Evolutionary conservation across 1,140 invertebrate species (phyloP), one percentile per base, ranked within the genome.

Genomic region (Magallana ariakensis): DNA sequence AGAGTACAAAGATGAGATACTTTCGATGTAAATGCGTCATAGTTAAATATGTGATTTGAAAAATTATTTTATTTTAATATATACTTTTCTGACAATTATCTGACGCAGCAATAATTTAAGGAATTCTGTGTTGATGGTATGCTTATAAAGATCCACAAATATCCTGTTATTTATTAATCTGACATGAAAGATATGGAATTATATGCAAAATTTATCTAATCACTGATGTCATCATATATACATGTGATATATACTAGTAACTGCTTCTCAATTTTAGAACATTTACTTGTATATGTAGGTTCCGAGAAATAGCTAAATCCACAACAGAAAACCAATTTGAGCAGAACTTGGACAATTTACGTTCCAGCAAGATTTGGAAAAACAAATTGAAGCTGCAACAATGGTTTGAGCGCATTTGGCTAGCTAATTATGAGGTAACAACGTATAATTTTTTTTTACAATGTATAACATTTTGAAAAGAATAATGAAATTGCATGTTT

Each of bases 301-400:
- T 87, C 26, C 11, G 87, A 60, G 58, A 87, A 56, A 80, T 87
- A 70, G 87, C 83, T 58, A 66, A 84, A 53, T 46, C 82, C 26
- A 26, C 13, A 55, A 85, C 58, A 75, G 80, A 84, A 80, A 15
- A 33, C 22, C 33, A 62, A 54, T 84, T 56, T 58, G 19, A 84
- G 26, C 22, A 62, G 19, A 60, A 60, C 33, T 11, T 80, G 11
- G 46, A 62, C 19, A 46, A 19, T 19, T 22, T 87, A n/a, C 26
- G 33, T n/a, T 66, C 26, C 84, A 66, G 26, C 62, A 46, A 66
- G 13, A 66, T 66, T n/a, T 85, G 58, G 58, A 85, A 85, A 70
- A 62, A 62, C 58, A 85, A 85, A 22, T 19, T 66, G 26, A 66
- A 62, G 26, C 54, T 85, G 15, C 53, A 53, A 10, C 58, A 60